Conservation (phyloP, 2,113 vertebrate species). For the Lontra canadensis region DNA sequence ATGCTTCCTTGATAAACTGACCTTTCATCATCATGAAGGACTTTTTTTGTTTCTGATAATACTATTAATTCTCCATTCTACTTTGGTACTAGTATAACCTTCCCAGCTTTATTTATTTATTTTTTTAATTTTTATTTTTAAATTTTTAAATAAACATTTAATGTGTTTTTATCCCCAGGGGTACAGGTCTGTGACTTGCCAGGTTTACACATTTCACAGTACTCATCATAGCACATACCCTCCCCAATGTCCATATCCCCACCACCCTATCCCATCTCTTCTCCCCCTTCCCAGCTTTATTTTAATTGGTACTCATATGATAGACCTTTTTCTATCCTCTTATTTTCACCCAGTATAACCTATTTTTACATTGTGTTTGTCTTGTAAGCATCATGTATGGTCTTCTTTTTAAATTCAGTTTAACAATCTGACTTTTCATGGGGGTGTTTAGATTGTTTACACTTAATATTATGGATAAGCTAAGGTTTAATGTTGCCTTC, state of each 20-base stretch:
- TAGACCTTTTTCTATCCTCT: not conserved
- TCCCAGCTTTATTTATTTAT: not conserved
- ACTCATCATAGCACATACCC: no score
- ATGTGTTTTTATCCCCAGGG: no score
- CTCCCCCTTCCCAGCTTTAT: not conserved
- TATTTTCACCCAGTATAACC: not conserved
- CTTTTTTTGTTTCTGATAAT: not conserved
- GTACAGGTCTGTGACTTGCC: no score
- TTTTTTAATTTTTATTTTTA: no score
- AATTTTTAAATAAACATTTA: no score
- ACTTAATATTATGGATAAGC: not conserved
- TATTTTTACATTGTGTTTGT: not conserved
- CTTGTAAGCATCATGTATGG: not conserved
- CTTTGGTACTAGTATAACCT: not conserved
- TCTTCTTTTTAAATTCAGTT: not conserved
- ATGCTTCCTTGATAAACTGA: not conserved
- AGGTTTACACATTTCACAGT: no score
- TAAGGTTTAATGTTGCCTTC: not conserved
- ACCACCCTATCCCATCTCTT: no score
- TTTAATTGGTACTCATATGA: not conserved
- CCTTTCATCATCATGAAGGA: not conserved
- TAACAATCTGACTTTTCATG: not conserved
- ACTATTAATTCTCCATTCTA: not conserved
- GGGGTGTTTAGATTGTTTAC: not conserved
- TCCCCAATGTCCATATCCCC: no score